Base-by-base conservation (phyloP, 1,140 invertebrate genomes). In the Bombus haemorrhoidalis region DNA sequence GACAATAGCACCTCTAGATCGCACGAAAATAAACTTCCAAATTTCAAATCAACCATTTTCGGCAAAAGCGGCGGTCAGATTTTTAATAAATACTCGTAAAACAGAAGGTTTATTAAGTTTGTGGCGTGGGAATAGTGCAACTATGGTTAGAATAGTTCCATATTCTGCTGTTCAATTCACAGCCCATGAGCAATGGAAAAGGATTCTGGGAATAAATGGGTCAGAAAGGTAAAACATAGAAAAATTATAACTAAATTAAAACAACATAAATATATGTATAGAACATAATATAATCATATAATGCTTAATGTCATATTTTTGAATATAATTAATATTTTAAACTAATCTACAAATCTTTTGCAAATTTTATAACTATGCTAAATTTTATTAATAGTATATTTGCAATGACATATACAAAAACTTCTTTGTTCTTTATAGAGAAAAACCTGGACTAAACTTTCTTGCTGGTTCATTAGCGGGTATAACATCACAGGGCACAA, bases 11-110 rank as follows among this genome's bases (percentile, higher is more conserved):
- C 99, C 99, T 4, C 95, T 99, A 32, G 99, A 99, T 95, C 96
- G 99, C 83, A 99, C 98, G 79, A 99, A 99, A 96, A 99, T 99
- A 80, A 99, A 99, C 96, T 99, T 99, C 95, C 99, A 99, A 95
- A 97, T 96, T 87, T 97, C 97, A 96, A 96, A 98, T 90, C 96
- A 96, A 75, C 96, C 96, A 37, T 99, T 98, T 95, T 97, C 98
- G 0, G 97, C 97, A 81, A 96, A 95, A 85, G 97, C 97, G 41
- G 99, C 98, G 0, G 91, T 97, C 3, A 92, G 96, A 72, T 99
- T 99, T 95, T 92, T 99, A n/a, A 87, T 95, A 53, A 93, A 96
- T 57, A 97, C 97, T 37, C 97, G 97, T 83, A 95, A 95, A 88
- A 96, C 96, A 34, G 97, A 99, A 92, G 98, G 99, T 6, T 94